Evolutionary conservation across 2,797 vertebrate species (phyloP).

Genomic region (Etheostoma perlongum): DNA sequence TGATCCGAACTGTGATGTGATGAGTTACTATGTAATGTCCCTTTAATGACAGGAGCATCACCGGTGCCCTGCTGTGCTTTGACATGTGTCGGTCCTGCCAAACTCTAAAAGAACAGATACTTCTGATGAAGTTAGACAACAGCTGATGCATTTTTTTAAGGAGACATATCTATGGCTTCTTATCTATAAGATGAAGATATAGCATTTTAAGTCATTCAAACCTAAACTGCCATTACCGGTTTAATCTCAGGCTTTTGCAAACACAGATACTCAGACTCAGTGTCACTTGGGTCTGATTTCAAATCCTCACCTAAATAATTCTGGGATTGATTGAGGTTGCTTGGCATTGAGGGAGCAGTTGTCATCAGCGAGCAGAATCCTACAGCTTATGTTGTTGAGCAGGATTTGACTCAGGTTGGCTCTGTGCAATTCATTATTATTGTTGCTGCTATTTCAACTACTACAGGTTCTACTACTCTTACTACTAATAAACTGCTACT

Average conservation of each 20-base stretch:
- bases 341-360: conserved; percentile 48
- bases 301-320: conserved; percentile 46
- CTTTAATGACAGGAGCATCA: conserved; percentile 70
- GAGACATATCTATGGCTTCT: conserved; percentile 36
- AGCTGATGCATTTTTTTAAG: conserved; percentile 47
- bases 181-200: conserved; percentile 27
- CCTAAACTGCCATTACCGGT: conserved; percentile 76
- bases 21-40: conserved; percentile 62
- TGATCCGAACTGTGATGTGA: conserved; percentile 62
- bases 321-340: conserved; percentile 65
- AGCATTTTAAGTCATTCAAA: conserved; percentile 60
- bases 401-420: conserved; percentile 83
- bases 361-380: conserved; percentile 53
- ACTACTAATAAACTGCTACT: conserved; percentile 63
- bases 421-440: conserved; percentile 75
- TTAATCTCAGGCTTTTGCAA: conserved; percentile 78
- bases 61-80: conserved; percentile 75
- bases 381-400: conserved; percentile 64
- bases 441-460: conserved; percentile 80
- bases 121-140: conserved; percentile 37
- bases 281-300: conserved; percentile 38
- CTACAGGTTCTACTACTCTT: conserved; percentile 60
- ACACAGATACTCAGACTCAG: conserved; percentile 40
- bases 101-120: conserved; percentile 38
- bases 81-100: conserved; percentile 41